Evolutionary conservation across 2,113 vertebrate species (phyloP), one percentile per base, ranked within the genome.

Genomic region (Erpornis zantholeuca): DNA sequence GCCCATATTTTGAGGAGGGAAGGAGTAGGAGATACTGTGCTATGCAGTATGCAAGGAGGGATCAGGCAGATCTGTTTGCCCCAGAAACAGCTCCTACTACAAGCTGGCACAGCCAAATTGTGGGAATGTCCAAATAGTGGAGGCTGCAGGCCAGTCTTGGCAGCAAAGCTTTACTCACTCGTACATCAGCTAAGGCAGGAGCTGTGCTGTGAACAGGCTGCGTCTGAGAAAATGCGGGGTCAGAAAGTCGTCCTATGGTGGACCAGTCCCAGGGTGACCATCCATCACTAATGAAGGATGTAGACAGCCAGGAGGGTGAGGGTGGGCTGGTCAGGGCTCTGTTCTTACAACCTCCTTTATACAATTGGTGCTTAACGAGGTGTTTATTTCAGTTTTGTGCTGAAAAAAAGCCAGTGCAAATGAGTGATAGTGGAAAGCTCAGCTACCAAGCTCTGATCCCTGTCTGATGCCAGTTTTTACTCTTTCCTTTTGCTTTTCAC

Each of bases 341-440:
- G 64, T 80, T 64, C 45, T 17, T n/a, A 47, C 80, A 86, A 47
- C 66, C 73, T 93, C 14, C 33, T 44, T 94, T 54, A 79, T 52
- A 86, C 70, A 86, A 40, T 19, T 88, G 63, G 35, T 76, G 84
- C 88, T 92, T 92, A 49, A 88, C 80, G 71, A 96, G 66, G 72
- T 63, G 69, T 92, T 95, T 82, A 89, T 76, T 95, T 86, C 65
- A 8, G 44, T 57, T 83, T 81, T 92, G 84, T 94, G 86, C 94
- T 84, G 84, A 59, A 90, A 95, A 95, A 77, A 91, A 94, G 29
- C 15, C 65, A 25, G 49, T 83, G 86, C 56, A 61, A 93, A 71
- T 38, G 57, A 76, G 66, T 50, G 47, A 53, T 53, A 83, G 38
- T 81, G 56, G 57, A 87, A 86, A 80, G 35, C 54, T 4, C 21